phyloP scores from a whole-genome alignment of 2,888 invertebrate genomes.

The Callosobruchus maculatus region DNA sequence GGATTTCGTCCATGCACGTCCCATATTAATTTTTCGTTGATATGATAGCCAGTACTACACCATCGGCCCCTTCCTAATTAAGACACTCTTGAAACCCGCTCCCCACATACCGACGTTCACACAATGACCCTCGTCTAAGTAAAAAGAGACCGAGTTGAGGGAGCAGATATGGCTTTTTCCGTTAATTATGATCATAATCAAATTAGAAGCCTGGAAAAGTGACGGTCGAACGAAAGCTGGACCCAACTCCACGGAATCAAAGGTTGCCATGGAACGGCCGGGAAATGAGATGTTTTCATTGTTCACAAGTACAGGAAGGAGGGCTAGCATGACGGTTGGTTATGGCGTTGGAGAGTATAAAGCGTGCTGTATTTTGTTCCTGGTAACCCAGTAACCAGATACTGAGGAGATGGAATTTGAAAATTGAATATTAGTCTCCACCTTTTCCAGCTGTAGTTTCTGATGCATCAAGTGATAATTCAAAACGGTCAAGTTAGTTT shows the following conservation, averaged over 20 bases:
- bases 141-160: background rate
- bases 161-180: constrained; percentile 25
- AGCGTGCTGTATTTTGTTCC: background rate
- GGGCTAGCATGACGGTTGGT: background rate
- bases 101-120: background rate
- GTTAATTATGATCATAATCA: constrained; percentile 24
- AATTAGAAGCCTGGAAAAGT: constrained; percentile 23
- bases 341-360: background rate
- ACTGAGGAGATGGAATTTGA: background rate
- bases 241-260: background rate
- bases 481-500: too few species aligned
- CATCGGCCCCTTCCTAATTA: background rate
- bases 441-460: too few species aligned
- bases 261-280: background rate
- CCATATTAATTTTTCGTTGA: background rate
- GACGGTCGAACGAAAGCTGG: constrained; percentile 6
- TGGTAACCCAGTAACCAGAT: background rate
- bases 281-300: background rate
- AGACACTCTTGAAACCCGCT: background rate
- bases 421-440: too few species aligned
- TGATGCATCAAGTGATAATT: too few species aligned
- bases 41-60: background rate
- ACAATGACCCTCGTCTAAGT: background rate
- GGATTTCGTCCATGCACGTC: too few species aligned
- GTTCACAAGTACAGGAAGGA: background rate